phyloP scores from a whole-genome alignment of 2,797 vertebrate species.

The Odontamblyopus lacepedii region DNA sequence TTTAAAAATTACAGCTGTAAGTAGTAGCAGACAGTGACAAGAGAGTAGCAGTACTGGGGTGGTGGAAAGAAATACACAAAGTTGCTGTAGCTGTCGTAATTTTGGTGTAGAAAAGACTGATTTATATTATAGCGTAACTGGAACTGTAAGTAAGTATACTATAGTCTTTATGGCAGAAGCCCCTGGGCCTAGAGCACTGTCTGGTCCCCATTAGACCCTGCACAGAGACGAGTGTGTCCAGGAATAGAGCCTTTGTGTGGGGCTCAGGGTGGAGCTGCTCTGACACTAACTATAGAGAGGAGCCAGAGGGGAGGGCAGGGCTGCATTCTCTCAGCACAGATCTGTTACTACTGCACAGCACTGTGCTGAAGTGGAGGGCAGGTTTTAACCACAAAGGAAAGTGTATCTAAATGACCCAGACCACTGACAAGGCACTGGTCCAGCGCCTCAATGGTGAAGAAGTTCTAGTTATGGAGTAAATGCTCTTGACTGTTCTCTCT shows the following conservation, averaged over 20 bases:
- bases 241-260: constrained; percentile 57
- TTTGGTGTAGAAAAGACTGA: not conserved
- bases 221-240: constrained; percentile 38
- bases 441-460: not conserved
- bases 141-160: not conserved
- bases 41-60: not conserved
- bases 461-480: not conserved
- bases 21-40: not conserved
- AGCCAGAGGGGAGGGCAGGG: constrained; percentile 12
- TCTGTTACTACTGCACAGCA: constrained; percentile 1
- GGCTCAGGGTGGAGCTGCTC: constrained; percentile 54
- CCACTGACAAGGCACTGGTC: not conserved
- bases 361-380: not conserved
- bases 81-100: not conserved
- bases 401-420: not conserved
- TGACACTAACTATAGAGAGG: constrained; percentile 49
- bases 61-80: not conserved
- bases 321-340: constrained; percentile 12
- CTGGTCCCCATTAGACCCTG: constrained; percentile 25
- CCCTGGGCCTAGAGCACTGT: constrained; percentile 2
- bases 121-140: not conserved
- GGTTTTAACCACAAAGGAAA: not conserved
- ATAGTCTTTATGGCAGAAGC: constrained; percentile 14
- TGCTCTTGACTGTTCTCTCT: not conserved
- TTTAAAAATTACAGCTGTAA: not conserved